Conservation (phyloP, 2,888 invertebrate species). For the Toxonevra muliebris region DNA sequence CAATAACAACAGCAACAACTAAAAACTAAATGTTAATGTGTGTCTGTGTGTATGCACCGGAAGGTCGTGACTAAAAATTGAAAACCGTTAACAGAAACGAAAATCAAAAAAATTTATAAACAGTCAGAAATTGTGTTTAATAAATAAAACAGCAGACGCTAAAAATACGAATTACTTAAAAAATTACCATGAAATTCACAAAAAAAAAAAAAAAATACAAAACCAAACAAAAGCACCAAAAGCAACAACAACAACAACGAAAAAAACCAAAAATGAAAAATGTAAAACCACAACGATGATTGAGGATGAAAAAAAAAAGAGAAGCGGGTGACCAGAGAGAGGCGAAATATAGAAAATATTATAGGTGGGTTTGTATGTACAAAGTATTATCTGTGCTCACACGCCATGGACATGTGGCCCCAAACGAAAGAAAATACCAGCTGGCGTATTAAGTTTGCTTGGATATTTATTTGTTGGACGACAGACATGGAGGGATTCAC, state of each 20-base stretch:
- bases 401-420: neutral
- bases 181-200: slow-evolving; percentile 28
- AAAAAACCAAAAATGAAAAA: too few relatives aligned
- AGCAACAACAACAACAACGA: too few relatives aligned
- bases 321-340: too few relatives aligned
- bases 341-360: neutral
- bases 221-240: too few relatives aligned
- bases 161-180: slow-evolving; percentile 20
- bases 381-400: neutral
- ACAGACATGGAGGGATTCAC: too few relatives aligned
- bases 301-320: too few relatives aligned
- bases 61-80: slow-evolving; percentile 27
- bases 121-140: neutral
- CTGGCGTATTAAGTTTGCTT: neutral
- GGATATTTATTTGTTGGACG: too few relatives aligned
- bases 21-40: neutral
- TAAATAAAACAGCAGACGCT: neutral
- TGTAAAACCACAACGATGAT: too few relatives aligned
- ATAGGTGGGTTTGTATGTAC: neutral
- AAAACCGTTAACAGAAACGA: slow-evolving; percentile 9
- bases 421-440: neutral
- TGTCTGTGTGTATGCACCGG: neutral
- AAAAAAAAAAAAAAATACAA: neutral
- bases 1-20: neutral
- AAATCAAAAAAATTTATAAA: slow-evolving; percentile 1